These are phyloP conservation scores for Caenorhabditis angaria DNA, from an alignment of 2,888 invertebrate genomes.

Conservation along the genomic window DNA sequence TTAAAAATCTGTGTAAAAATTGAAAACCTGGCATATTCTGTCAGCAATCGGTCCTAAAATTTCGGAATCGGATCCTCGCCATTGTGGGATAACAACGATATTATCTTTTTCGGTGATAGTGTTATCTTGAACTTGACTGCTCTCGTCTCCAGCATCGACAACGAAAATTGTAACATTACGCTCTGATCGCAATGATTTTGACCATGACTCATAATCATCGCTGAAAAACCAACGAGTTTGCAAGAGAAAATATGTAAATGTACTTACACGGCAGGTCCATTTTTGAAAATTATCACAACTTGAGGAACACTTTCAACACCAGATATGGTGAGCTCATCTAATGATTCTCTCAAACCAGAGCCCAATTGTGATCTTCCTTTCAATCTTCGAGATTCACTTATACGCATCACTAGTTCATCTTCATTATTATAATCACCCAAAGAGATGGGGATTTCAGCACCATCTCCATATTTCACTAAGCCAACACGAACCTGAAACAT, in stretches of 20 bases:
- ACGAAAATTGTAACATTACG: conserved; percentile 63
- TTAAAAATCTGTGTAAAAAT: neutral
- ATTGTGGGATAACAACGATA: conserved; percentile 57
- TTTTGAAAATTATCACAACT: conserved; percentile 68
- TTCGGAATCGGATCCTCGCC: conserved; percentile 64
- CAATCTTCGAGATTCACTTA: conserved; percentile 65
- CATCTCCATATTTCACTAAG: conserved; percentile 68
- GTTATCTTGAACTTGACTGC: conserved; percentile 30
- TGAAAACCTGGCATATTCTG: conserved; percentile 59
- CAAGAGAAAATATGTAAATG: neutral
- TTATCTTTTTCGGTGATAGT: conserved; percentile 42
- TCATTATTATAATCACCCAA: conserved; percentile 67
- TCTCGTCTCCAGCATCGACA: conserved; percentile 61
- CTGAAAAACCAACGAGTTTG: conserved; percentile 39
- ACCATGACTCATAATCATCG: conserved; percentile 51
- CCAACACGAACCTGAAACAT: conserved; percentile 56
- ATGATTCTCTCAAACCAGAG: conserved; percentile 64
- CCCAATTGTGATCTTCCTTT: conserved; percentile 65
- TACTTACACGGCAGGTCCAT: conserved; percentile 62
- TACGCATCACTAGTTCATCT: conserved; percentile 59
- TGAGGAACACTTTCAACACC: conserved; percentile 58
- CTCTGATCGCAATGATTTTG: conserved; percentile 54
- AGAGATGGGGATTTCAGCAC: conserved; percentile 66
- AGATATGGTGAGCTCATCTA: conserved; percentile 65
- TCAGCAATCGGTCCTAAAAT: conserved; percentile 66